Evolutionary conservation across 2,888 invertebrate species (phyloP).

Genomic region (Tachystola acroxantha): DNA sequence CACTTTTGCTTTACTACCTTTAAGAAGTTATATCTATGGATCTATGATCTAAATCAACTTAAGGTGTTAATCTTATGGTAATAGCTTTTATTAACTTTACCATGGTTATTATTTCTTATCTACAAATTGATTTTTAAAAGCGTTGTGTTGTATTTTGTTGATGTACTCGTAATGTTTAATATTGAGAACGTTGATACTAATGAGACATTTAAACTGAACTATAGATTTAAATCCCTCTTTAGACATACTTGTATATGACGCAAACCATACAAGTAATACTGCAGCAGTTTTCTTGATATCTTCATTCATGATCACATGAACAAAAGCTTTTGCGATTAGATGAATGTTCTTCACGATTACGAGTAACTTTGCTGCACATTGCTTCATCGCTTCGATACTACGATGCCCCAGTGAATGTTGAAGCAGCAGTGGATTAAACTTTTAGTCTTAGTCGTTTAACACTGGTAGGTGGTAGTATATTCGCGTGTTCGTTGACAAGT

Average conservation of each 20-base stretch:
- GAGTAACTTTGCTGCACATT: neutral
- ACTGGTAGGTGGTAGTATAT: conserved; percentile 13
- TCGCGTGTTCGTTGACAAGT: conserved; percentile 33
- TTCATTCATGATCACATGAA: no score
- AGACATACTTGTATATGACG: no score
- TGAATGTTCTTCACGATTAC: no score
- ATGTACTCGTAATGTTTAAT: neutral
- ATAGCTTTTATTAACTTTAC: conserved; percentile 4
- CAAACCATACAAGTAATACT: no score
- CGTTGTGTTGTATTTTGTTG: no score
- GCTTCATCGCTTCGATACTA: neutral
- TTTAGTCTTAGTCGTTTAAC: conserved; percentile 4
- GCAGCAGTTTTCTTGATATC: no score
- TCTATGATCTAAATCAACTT: conserved; percentile 10
- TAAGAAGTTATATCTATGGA: conserved; percentile 10
- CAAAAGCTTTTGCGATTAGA: neutral
- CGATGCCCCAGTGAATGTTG: neutral
- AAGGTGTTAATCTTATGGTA: conserved; percentile 6
- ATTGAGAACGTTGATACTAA: neutral
- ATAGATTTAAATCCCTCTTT: no score
- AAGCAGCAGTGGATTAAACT: conserved; percentile 1
- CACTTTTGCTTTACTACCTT: conserved; percentile 3
- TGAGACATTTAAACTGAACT: no score
- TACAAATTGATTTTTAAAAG: neutral
- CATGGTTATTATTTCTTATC: neutral